Conservation (phyloP, 2,888 invertebrate genomes). For the Caenorhabditis imperialis region DNA sequence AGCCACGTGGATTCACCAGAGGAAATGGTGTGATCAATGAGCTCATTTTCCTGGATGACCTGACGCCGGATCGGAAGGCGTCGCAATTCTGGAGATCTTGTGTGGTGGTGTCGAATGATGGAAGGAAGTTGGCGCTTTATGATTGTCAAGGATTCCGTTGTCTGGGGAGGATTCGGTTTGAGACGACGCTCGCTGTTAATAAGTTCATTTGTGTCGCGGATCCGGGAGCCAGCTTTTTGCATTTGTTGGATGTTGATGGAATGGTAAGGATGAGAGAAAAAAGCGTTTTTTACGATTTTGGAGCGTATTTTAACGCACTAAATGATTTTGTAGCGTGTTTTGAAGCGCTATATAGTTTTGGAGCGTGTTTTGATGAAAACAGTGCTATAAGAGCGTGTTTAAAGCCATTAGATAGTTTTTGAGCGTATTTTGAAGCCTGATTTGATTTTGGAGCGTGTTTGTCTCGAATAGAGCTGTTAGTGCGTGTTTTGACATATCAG, state of each 20-base stretch:
- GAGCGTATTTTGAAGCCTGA: too few relatives aligned
- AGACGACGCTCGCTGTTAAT: conserved; percentile 82
- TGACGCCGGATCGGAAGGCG: conserved; percentile 32
- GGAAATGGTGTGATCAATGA: conserved; percentile 58
- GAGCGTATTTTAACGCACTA: too few relatives aligned
- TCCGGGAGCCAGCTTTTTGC: conserved; percentile 40
- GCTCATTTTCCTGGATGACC: conserved; percentile 73
- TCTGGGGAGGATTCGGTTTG: conserved; percentile 83
- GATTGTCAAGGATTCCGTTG: conserved; percentile 87
- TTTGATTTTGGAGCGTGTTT: too few relatives aligned
- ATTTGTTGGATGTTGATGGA: conserved; percentile 90
- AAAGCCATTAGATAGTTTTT: too few relatives aligned
- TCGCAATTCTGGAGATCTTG: conserved; percentile 77
- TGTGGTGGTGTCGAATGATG: conserved; percentile 84
- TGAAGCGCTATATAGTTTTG: too few relatives aligned
- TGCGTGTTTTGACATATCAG: too few relatives aligned
- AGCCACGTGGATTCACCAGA: conserved; percentile 56
- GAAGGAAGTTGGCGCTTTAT: conserved; percentile 68
- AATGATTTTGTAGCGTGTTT: too few relatives aligned
- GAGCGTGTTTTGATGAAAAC: too few relatives aligned
- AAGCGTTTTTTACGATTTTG: too few relatives aligned
- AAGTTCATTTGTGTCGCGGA: conserved; percentile 52
- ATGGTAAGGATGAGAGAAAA: conserved; percentile 82
- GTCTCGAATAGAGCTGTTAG: too few relatives aligned
- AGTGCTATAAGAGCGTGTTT: too few relatives aligned